phyloP scores from a whole-genome alignment of 2,888 invertebrate species.

The Mechanitis messenoides region DNA sequence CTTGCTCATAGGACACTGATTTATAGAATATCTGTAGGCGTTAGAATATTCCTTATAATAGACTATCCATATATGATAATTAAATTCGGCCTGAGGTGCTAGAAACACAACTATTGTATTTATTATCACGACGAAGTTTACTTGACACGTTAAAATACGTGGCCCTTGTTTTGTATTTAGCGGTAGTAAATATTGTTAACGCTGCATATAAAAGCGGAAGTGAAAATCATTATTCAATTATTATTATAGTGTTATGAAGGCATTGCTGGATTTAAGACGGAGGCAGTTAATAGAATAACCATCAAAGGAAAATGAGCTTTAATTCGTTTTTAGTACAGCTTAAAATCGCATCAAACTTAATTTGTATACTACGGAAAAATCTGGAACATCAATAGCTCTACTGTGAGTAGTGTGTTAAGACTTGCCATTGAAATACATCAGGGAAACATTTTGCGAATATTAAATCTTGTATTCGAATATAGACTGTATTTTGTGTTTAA shows the following conservation, averaged over 20 bases:
- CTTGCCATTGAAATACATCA: slow-evolving; percentile 1
- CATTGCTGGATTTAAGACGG: slow-evolving; percentile 14
- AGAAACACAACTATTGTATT: slow-evolving; percentile 58
- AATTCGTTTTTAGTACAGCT: background rate
- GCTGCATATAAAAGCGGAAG: slow-evolving; percentile 33
- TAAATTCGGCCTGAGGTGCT: slow-evolving; percentile 69
- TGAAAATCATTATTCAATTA: slow-evolving; percentile 27
- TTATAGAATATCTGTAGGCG: slow-evolving; percentile 63
- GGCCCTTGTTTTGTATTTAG: slow-evolving; percentile 52
- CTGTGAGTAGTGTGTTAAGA: background rate
- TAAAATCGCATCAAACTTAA: background rate
- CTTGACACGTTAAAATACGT: slow-evolving; percentile 58
- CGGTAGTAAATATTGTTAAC: slow-evolving; percentile 57
- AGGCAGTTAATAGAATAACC: background rate
- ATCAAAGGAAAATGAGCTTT: background rate
- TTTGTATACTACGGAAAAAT: background rate
- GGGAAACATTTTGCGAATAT: slow-evolving; percentile 1
- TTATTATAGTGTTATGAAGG: slow-evolving; percentile 21
- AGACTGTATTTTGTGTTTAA: slow-evolving; percentile 4
- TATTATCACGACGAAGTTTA: slow-evolving; percentile 57
- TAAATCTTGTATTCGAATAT: background rate
- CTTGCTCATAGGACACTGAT: slow-evolving; percentile 45
- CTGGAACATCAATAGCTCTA: background rate
- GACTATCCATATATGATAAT: slow-evolving; percentile 61
- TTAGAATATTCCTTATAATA: slow-evolving; percentile 29